Evolutionary conservation across 2,888 invertebrate species (phyloP).

Genomic region (Acanthopleura granulata): DNA sequence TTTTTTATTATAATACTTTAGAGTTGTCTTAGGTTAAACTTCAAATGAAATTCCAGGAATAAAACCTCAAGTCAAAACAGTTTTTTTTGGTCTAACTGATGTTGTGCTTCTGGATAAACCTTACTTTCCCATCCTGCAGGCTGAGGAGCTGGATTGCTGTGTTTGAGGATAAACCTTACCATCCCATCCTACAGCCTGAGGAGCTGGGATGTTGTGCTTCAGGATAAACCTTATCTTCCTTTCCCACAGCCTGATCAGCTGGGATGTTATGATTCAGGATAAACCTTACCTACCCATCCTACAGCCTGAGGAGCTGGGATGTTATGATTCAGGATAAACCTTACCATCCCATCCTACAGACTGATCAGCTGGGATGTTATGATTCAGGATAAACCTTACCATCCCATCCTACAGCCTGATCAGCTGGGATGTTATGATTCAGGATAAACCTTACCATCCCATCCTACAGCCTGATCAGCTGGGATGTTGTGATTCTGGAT

Average conservation of each 20-base stretch:
- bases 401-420: constrained; percentile 96
- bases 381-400: constrained; percentile 75
- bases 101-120: not conserved
- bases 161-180: constrained; percentile 74
- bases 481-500: constrained; percentile 87
- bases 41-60: no score
- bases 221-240: constrained; percentile 89
- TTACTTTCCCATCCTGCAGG: not conserved
- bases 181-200: constrained; percentile 96
- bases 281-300: constrained; percentile 88
- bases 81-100: no score
- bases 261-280: constrained; percentile 87
- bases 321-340: constrained; percentile 84
- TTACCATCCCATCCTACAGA: constrained; percentile 97
- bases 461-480: constrained; percentile 96
- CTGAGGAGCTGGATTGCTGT: no score
- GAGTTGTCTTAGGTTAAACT: no score
- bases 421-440: constrained; percentile 86
- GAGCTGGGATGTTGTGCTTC: constrained; percentile 86
- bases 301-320: constrained; percentile 92
- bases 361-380: constrained; percentile 89
- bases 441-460: constrained; percentile 91
- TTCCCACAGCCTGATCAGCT: constrained; percentile 96
- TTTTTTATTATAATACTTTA: no score
- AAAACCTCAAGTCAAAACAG: no score